These are phyloP conservation scores for Papilio elwesi DNA, from an alignment of 2,888 invertebrate genomes.

Conservation along the genomic window DNA sequence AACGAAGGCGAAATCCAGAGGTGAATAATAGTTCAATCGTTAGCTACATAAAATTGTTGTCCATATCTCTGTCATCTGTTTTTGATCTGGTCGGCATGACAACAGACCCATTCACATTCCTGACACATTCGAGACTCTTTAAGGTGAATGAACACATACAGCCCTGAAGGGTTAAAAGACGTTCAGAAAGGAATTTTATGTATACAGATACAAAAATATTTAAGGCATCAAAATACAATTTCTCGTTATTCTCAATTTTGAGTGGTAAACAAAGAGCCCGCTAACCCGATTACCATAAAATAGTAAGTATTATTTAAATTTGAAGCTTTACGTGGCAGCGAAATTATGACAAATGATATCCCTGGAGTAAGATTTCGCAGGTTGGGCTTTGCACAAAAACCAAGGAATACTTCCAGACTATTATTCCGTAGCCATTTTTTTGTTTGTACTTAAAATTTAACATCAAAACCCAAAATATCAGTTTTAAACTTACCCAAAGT, in stretches of 20 bases:
- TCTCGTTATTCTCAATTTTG: constrained; percentile 33
- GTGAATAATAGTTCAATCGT: no score
- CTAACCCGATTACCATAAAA: constrained; percentile 40
- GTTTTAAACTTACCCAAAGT: no score
- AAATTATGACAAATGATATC: constrained; percentile 41
- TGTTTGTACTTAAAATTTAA: neutral
- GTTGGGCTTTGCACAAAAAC: constrained; percentile 36
- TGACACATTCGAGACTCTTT: no score
- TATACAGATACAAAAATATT: neutral
- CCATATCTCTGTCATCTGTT: no score
- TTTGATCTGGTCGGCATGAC: no score
- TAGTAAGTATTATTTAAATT: constrained; percentile 41
- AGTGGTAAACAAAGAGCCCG: constrained; percentile 37
- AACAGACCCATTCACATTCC: no score
- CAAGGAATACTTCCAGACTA: constrained; percentile 22
- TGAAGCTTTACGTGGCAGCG: constrained; percentile 36
- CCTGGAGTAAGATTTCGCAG: constrained; percentile 40
- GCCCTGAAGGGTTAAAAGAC: no score
- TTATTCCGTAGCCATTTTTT: neutral
- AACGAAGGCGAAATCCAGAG: no score
- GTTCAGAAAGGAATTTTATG: no score
- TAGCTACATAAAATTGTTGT: no score
- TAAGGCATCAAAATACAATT: constrained; percentile 24
- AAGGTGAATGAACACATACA: no score
- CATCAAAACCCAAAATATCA: neutral